Evolutionary conservation across 2,888 invertebrate genomes (phyloP), one percentile per base, ranked within the genome.

Genomic region (Athalia rosae): DNA sequence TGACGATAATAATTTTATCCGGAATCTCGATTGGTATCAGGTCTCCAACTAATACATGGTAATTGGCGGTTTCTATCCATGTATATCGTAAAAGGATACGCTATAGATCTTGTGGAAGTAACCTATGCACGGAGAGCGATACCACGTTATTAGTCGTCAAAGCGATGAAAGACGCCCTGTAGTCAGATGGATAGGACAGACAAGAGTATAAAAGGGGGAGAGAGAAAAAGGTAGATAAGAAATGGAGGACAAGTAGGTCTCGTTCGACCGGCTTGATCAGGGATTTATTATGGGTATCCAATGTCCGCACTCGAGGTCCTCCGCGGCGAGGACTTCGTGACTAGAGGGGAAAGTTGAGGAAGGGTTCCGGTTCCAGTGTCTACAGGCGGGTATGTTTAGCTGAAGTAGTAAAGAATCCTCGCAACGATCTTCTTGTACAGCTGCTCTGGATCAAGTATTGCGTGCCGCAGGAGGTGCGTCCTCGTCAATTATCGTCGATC

Each of bases 401-500:
- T 7, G 50, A 11, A 53, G 53, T 4, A n/a, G n/a, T 9, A 53
- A n/a, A n/a, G 53, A 53, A 11, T 9, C 53, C 53, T 7, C 9
- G n/a, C 53, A n/a, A 53, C 9, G 7, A 53, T 11, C 11, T n/a
- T 64, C n/a, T 13, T 47, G 47, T 47, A 4, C 28, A 41, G 62
- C 64, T 41, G 4, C 41, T 41, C 8, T 58, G 2, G 41, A 15
- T 63, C 62, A 53, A 48, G 66, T 74, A 78, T 82, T 83, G 82
- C 83, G 81, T 83, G 82, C 80, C 80, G 61, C 74, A 79, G 77
- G 77, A 78, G 78, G 61, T 62, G 80, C 79, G 82, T 82, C 80
- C 80, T 78, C 81, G 83, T 84, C 81, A 84, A 83, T 85, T 84
- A 82, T 79, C 78, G 80, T 53, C 48, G 73, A 83, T 82, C 80